Evolutionary conservation across 2,113 vertebrate species (phyloP).

Genomic region (Ploceus nigricollis): DNA sequence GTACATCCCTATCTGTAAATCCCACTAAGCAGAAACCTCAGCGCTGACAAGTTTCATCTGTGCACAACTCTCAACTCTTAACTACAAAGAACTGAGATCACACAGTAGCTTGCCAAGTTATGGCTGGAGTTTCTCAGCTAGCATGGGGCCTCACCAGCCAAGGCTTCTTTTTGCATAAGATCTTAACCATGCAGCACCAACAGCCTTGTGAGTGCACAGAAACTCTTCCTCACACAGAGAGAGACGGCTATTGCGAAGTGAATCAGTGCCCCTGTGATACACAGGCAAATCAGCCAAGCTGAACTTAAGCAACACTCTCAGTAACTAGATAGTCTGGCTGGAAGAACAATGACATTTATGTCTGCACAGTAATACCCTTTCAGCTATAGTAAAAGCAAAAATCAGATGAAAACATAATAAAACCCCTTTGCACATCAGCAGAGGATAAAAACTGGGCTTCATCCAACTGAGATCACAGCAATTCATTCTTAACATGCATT

Average conservation of each 20-base stretch:
- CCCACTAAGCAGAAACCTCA: background rate
- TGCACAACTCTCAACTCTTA: background rate
- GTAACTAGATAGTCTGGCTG: background rate
- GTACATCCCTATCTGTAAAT: background rate
- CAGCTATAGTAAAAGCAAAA: background rate
- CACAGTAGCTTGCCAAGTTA: background rate
- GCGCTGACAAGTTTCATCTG: background rate
- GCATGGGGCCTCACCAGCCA: fast-evolving
- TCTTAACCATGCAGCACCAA: fast-evolving
- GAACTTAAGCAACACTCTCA: background rate
- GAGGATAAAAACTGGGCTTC: background rate
- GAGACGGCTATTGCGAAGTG: background rate
- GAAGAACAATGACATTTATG: background rate
- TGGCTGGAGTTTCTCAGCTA: background rate
- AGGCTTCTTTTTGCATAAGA: background rate
- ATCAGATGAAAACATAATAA: background rate
- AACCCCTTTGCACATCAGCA: background rate
- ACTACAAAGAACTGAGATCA: background rate
- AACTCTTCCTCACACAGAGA: fast-evolving
- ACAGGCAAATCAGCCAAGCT: background rate
- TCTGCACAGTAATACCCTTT: background rate
- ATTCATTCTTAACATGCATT: background rate
- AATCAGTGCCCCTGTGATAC: background rate
- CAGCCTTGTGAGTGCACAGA: background rate
- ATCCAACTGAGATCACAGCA: background rate